Base-by-base conservation (phyloP, 1,140 invertebrate genomes). In the Sycophaga agraensis region DNA sequence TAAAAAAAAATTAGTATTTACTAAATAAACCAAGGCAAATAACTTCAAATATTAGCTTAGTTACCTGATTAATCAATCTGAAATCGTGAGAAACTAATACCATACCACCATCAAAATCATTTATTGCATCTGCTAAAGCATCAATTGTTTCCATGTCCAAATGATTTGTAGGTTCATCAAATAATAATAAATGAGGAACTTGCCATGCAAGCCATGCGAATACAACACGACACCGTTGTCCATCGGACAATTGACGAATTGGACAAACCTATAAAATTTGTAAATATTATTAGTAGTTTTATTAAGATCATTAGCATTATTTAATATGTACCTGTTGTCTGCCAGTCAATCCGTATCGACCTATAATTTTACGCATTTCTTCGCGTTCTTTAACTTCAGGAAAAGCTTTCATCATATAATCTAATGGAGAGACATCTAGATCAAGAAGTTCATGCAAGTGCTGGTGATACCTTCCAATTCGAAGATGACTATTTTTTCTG, bases 61-160 rank as follows among this genome's bases (percentile, higher is more conserved):
- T 74, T 80, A 97, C 95, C 86, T 99, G 97, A 84, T 91, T 96
- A 66, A 99, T 99, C 17, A 99, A 88, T 79, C 97, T 87, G 82
- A 98, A 98, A 83, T 98, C 96, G 88, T 98, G 96, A 81, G 92
- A 94, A 66, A 98, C 96, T 0, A 98, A 85, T 24, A 99, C 93
- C 88, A 99, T 91, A 65, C 97, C 98, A 31, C 98, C 98, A 70
- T 97, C 93, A 76, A 98, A 99, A 68, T 97, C 93, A 74, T 97
- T 97, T 54, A 99, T 92, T 17, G 97, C 98, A 64, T 99, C 96
- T 9, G 94, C 98, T 8, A 99, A 82, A 0, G 97, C 93, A 82
- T 99, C 98, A 64, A 99, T 99, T 0, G 96, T 98, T 82, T 99
- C 97, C 89, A 99, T 98, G 74, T 99, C 97, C 76, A 99, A 87